Conservation (phyloP, 2,888 invertebrate genomes). For the Calephelis perditalis region DNA sequence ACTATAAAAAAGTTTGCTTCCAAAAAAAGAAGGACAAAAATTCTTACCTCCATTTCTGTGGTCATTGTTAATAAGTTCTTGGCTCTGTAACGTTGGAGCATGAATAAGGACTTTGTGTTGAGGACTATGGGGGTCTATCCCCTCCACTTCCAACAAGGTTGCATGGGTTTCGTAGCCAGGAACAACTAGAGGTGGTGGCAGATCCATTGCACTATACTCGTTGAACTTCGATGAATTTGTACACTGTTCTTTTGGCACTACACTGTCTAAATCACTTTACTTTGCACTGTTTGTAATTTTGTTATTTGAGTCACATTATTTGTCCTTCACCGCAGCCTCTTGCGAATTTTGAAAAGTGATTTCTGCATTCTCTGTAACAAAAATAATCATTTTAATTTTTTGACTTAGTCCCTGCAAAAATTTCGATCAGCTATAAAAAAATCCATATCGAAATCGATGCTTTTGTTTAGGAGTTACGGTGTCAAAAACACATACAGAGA, state of each 20-base stretch:
- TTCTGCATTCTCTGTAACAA: slow-evolving; percentile 61
- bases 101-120: slow-evolving; percentile 72
- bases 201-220: slow-evolving; percentile 50
- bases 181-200: slow-evolving; percentile 64
- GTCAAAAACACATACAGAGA: too few relatives aligned
- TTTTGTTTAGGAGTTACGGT: too few relatives aligned
- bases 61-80: slow-evolving; percentile 61
- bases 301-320: slow-evolving; percentile 44
- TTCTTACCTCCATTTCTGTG: slow-evolving; percentile 67
- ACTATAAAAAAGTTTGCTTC: too few relatives aligned
- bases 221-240: slow-evolving; percentile 20
- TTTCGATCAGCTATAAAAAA: too few relatives aligned
- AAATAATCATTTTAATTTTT: slow-evolving; percentile 8
- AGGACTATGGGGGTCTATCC: slow-evolving; percentile 67
- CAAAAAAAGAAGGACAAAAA: background rate
- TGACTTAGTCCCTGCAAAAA: too few relatives aligned
- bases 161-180: slow-evolving; percentile 72
- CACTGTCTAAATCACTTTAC: slow-evolving; percentile 8
- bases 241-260: slow-evolving; percentile 14
- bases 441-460: too few relatives aligned
- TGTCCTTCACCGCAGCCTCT: slow-evolving; percentile 49
- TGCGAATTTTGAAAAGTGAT: slow-evolving; percentile 51
- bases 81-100: slow-evolving; percentile 61
- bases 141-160: slow-evolving; percentile 65
- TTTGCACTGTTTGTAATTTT: slow-evolving; percentile 29